Evolutionary conservation across 1,140 invertebrate genomes (phyloP).

Genomic region (Heterodera schachtii): DNA sequence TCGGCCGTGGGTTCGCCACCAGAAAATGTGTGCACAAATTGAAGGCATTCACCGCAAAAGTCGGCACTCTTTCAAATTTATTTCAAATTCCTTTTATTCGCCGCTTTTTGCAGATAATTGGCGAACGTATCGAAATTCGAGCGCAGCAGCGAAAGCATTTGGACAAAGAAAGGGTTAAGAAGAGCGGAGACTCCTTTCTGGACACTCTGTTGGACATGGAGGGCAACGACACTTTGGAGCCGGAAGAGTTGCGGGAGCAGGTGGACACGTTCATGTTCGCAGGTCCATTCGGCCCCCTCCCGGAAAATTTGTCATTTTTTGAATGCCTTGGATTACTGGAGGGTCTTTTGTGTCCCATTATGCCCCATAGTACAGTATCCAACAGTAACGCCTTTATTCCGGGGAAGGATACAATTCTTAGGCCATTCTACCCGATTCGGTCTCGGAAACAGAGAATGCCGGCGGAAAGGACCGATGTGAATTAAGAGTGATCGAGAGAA

Average conservation of each 20-base stretch:
- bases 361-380: too few species aligned
- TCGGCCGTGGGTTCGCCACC: slow-evolving; percentile 77
- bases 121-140: slow-evolving; percentile 5
- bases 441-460: too few species aligned
- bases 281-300: slow-evolving; percentile 50
- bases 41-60: slow-evolving; percentile 49
- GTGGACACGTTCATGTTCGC: too few species aligned
- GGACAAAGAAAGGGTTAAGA: slow-evolving; percentile 59
- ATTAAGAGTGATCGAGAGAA: too few species aligned
- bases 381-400: too few species aligned
- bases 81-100: neutral
- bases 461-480: too few species aligned
- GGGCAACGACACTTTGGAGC: slow-evolving; percentile 67
- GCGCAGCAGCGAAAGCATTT: neutral
- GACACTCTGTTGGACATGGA: slow-evolving; percentile 84
- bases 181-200: slow-evolving; percentile 87
- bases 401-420: too few species aligned
- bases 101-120: neutral
- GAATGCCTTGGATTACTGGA: neutral
- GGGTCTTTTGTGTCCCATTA: too few species aligned
- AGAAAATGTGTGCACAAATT: slow-evolving; percentile 74
- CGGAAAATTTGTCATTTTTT: too few species aligned
- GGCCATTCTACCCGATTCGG: too few species aligned
- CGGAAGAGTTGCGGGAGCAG: slow-evolving; percentile 62
- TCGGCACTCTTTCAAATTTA: slow-evolving; percentile 15